Evolutionary conservation across 30 jellyfish, hydroid and myxozoan species (phyloP).

Genomic region (Aurelia aurita complex sp. Pacific): DNA sequence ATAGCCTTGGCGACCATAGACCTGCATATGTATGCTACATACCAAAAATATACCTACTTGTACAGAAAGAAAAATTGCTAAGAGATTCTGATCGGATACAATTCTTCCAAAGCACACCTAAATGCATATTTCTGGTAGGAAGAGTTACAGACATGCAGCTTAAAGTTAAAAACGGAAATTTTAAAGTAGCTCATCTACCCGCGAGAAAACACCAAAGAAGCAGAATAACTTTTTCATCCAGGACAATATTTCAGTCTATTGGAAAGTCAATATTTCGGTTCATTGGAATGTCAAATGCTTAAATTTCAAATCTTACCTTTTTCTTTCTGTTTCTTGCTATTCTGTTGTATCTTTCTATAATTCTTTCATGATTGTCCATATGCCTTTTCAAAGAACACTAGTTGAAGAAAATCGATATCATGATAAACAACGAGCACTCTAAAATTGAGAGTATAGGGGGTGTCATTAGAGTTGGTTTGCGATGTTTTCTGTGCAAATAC

Average conservation of each 20-base stretch:
- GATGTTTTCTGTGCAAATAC: no score
- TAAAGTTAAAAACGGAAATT: no score
- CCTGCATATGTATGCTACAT: no score
- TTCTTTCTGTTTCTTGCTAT: constrained; percentile 53
- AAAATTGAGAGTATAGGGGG: neutral
- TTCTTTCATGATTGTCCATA: constrained; percentile 42
- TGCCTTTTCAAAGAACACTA: constrained; percentile 53
- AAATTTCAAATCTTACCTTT: constrained; percentile 11
- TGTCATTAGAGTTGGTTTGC: neutral
- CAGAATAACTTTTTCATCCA: neutral
- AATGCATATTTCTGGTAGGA: no score
- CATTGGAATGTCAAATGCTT: neutral
- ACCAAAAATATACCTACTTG: no score
- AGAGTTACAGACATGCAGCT: no score
- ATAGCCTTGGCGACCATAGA: no score
- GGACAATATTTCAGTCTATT: neutral
- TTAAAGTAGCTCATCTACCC: no score
- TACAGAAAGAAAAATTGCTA: no score
- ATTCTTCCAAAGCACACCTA: no score
- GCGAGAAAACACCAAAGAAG: neutral
- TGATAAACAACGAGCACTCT: neutral
- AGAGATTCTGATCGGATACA: no score
- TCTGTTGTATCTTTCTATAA: constrained; percentile 35
- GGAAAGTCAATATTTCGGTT: neutral
- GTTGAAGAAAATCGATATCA: neutral